phyloP scores from a whole-genome alignment of 2,113 vertebrate genomes.

The Cyprinodon variegatus region DNA sequence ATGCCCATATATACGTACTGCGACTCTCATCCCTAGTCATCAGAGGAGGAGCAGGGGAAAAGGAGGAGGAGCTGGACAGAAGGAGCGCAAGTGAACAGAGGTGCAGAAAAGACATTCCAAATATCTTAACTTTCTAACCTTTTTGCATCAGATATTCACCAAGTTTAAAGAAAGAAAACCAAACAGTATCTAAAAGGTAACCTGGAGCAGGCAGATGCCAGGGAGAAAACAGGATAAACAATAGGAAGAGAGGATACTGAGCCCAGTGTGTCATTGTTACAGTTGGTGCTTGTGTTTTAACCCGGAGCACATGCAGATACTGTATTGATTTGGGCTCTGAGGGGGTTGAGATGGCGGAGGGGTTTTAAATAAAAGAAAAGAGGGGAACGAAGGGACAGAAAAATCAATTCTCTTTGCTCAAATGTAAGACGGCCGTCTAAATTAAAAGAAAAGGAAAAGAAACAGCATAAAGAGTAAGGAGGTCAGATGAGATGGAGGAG shows the following conservation, averaged over 20 bases:
- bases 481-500: conserved; percentile 6
- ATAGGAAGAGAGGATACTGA: conserved; percentile 2
- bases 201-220: not conserved
- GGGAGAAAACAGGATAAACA: conserved; percentile 5
- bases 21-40: conserved; percentile 60
- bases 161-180: conserved; percentile 10
- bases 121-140: conserved; percentile 71
- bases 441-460: conserved; percentile 12
- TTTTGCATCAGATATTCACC: conserved; percentile 59
- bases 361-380: conserved; percentile 73
- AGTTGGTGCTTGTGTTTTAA: conserved; percentile 59
- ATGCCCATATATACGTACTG: conserved; percentile 34
- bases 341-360: conserved; percentile 50
- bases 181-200: conserved; percentile 21
- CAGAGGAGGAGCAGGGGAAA: conserved; percentile 18
- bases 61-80: not conserved
- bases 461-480: not conserved
- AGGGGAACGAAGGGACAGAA: conserved; percentile 25
- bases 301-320: conserved; percentile 70
- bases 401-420: conserved; percentile 63
- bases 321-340: conserved; percentile 53
- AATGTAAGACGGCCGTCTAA: conserved; percentile 48
- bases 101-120: conserved; percentile 65
- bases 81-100: conserved; percentile 19
- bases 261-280: conserved; percentile 32